phyloP scores from a whole-genome alignment of 1,140 invertebrate genomes.

The Drosophila repleta region DNA sequence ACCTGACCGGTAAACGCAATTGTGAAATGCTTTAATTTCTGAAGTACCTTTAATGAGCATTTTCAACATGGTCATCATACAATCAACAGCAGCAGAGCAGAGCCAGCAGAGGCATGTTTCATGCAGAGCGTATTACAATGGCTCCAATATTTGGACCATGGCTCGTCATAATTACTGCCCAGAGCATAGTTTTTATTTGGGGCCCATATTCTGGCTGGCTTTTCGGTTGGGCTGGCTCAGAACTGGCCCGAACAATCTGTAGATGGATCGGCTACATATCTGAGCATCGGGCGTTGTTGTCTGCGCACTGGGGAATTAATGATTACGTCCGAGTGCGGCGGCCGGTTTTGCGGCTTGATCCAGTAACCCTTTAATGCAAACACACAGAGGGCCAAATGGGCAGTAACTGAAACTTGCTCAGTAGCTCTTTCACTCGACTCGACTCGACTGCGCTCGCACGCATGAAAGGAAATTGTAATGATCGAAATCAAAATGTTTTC shows the following conservation, averaged over 20 bases:
- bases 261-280: slow-evolving; percentile 54
- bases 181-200: slow-evolving; percentile 31
- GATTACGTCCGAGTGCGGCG: slow-evolving; percentile 53
- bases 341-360: slow-evolving; percentile 67
- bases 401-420: slow-evolving; percentile 54
- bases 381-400: slow-evolving; percentile 34
- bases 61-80: slow-evolving; percentile 82
- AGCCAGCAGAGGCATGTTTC: slow-evolving; percentile 1
- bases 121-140: slow-evolving; percentile 57
- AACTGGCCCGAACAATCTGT: slow-evolving; percentile 64
- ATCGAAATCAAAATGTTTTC: slow-evolving; percentile 82
- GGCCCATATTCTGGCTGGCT: slow-evolving; percentile 19
- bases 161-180: slow-evolving; percentile 77
- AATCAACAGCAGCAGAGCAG: slow-evolving; percentile 49
- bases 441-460: slow-evolving; percentile 14
- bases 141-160: slow-evolving; percentile 70
- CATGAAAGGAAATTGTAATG: slow-evolving; percentile 81
- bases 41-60: slow-evolving; percentile 81
- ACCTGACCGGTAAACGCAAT: slow-evolving; percentile 66
- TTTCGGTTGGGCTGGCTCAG: slow-evolving; percentile 28
- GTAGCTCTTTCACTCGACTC: slow-evolving; percentile 68
- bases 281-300: slow-evolving; percentile 41
- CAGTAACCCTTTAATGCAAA: slow-evolving; percentile 73
- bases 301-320: slow-evolving; percentile 73
- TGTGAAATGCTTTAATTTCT: slow-evolving; percentile 82